Conservation (phyloP, 1,140 invertebrate species). For the Drosophila littoralis region DNA sequence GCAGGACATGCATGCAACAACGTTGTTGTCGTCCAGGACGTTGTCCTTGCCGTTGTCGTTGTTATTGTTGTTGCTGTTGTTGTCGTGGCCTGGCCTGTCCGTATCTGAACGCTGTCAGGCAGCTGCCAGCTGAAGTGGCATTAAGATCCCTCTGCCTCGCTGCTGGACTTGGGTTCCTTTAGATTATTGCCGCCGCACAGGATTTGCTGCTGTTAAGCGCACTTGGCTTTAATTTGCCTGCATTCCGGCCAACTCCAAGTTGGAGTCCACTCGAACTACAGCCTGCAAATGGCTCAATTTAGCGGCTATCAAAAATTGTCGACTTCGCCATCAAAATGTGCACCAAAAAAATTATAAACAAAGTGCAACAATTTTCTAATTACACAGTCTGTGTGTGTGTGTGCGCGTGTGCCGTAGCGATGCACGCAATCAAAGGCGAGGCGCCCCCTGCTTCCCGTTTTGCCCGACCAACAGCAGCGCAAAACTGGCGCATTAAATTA, state of each 20-base stretch:
- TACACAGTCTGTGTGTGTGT: slow-evolving; percentile 43
- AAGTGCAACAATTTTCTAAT: slow-evolving; percentile 82
- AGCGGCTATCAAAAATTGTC: slow-evolving; percentile 63
- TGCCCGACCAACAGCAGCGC: slow-evolving; percentile 33
- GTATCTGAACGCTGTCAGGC: slow-evolving; percentile 79
- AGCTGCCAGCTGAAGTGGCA: slow-evolving; percentile 81
- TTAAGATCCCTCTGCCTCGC: slow-evolving; percentile 55
- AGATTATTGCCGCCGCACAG: slow-evolving; percentile 27
- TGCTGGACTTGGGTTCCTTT: slow-evolving; percentile 26
- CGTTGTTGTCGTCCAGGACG: slow-evolving; percentile 13
- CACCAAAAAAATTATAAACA: slow-evolving; percentile 51
- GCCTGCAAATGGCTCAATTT: slow-evolving; percentile 69
- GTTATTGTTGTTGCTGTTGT: slow-evolving; percentile 18
- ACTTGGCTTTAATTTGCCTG: slow-evolving; percentile 65
- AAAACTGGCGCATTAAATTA: slow-evolving; percentile 80
- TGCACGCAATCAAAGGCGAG: slow-evolving; percentile 56
- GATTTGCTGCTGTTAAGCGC: slow-evolving; percentile 12
- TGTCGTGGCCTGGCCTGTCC: slow-evolving; percentile 31
- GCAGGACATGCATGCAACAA: slow-evolving; percentile 69
- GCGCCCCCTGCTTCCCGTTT: slow-evolving; percentile 42
- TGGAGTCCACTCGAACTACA: background rate
- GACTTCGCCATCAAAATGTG: slow-evolving; percentile 35
- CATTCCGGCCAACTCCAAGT: slow-evolving; percentile 23
- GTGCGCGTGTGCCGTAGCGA: slow-evolving; percentile 14
- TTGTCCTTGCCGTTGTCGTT: slow-evolving; percentile 32